These are phyloP conservation scores for Diplodus puntazzo DNA, from an alignment of 2,797 vertebrate genomes.

Conservation along the genomic window DNA sequence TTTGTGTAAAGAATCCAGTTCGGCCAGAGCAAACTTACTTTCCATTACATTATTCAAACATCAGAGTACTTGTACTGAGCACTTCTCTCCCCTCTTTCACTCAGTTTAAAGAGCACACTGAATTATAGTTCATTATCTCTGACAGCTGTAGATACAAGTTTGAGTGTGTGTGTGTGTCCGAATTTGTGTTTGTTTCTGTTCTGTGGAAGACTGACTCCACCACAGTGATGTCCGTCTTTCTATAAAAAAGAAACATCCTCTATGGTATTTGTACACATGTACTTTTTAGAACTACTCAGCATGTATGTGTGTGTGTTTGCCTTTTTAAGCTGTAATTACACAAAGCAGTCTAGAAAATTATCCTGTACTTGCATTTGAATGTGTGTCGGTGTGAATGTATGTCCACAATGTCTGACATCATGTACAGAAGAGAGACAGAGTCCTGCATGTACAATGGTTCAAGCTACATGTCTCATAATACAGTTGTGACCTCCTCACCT, in stretches of 20 bases:
- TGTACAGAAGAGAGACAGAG: background rate
- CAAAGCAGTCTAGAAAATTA: background rate
- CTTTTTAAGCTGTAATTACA: background rate
- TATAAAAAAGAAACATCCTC: no score
- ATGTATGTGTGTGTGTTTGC: no score
- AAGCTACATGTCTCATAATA: slow-evolving; percentile 12
- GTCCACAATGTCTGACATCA: background rate
- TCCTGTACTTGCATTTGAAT: background rate
- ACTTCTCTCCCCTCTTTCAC: background rate
- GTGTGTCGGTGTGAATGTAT: background rate
- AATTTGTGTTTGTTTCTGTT: slow-evolving; percentile 2
- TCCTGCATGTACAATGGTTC: background rate
- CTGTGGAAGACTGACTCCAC: background rate
- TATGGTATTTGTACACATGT: no score
- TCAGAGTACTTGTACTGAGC: no score
- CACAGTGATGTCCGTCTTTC: no score
- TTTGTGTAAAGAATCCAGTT: background rate
- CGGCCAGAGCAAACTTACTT: background rate
- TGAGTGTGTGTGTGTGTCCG: background rate
- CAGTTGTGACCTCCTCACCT: slow-evolving; percentile 20
- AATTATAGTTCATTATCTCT: background rate
- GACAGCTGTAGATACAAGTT: background rate
- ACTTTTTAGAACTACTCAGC: no score
- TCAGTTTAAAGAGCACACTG: background rate
- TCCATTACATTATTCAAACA: slow-evolving; percentile 11